phyloP scores from a whole-genome alignment of 2,888 invertebrate species.

The Sesia apiformis region DNA sequence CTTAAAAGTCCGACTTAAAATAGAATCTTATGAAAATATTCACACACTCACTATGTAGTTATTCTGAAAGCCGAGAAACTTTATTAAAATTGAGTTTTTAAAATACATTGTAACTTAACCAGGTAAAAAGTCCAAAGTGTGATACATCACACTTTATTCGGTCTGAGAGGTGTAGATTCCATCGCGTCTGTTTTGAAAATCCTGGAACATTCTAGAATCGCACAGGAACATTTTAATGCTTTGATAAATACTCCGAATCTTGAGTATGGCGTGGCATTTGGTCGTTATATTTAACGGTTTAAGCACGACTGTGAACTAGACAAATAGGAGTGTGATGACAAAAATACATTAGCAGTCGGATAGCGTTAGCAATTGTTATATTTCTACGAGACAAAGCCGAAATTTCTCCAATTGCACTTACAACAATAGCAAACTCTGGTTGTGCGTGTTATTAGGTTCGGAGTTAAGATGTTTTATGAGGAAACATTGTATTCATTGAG shows the following conservation, averaged over 20 bases:
- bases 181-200: constrained; percentile 9
- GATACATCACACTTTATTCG: constrained; percentile 17
- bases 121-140: constrained; percentile 11
- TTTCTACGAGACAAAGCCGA: background rate
- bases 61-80: background rate
- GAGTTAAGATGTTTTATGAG: constrained; percentile 32
- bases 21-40: too few species aligned
- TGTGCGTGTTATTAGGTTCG: constrained; percentile 11
- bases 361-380: background rate
- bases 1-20: too few species aligned
- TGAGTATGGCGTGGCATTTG: constrained; percentile 10
- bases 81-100: background rate
- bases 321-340: constrained; percentile 11
- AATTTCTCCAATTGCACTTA: constrained; percentile 8
- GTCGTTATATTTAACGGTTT: constrained; percentile 26
- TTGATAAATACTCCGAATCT: constrained; percentile 23
- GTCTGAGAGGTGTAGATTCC: constrained; percentile 10
- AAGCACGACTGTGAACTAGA: constrained; percentile 12
- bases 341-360: constrained; percentile 5
- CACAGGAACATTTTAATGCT: constrained; percentile 15
- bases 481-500: constrained; percentile 33
- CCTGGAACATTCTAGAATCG: constrained; percentile 16
- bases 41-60: too few species aligned
- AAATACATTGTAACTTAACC: background rate
- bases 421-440: constrained; percentile 3